A percentile compares a stretch with the other conserved stretches of the same genome.
These are phyloP conservation scores for Lagorchestes hirsutus DNA, from an alignment of 2,797 vertebrate genomes.

Conservation along the genomic window DNA sequence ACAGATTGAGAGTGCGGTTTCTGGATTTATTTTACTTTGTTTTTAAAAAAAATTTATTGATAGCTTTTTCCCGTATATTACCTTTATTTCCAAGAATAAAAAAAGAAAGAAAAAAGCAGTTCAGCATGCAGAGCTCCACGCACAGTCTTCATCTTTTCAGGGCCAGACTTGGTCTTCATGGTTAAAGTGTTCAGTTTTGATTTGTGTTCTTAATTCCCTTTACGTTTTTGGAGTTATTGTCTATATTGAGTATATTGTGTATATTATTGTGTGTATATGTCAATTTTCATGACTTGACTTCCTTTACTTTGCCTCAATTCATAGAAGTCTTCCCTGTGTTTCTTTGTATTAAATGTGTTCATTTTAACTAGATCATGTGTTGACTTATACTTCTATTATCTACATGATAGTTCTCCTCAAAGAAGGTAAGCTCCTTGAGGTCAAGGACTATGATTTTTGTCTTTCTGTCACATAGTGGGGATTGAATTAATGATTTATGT, in stretches of 20 bases:
- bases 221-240: background rate
- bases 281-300: background rate
- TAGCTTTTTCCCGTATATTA: background rate
- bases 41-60: background rate
- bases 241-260: background rate
- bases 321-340: background rate
- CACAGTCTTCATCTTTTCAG: background rate
- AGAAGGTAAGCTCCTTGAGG: background rate
- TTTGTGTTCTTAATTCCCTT: background rate
- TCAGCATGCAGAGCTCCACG: background rate
- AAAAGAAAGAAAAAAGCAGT: background rate
- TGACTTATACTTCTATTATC: background rate
- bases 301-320: background rate
- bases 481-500: background rate
- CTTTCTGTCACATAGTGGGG: background rate
- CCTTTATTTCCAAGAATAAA: background rate
- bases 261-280: no score
- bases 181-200: background rate
- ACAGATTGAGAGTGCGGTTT: conserved; percentile 35
- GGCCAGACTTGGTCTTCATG: background rate
- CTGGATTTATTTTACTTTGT: background rate
- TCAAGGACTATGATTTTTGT: background rate
- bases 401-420: background rate
- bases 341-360: conserved; percentile 3
- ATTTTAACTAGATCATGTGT: conserved; percentile 6